These are phyloP conservation scores for Spodoptera frugiperda DNA, from an alignment of 1,140 invertebrate genomes.

Conservation along the genomic window DNA sequence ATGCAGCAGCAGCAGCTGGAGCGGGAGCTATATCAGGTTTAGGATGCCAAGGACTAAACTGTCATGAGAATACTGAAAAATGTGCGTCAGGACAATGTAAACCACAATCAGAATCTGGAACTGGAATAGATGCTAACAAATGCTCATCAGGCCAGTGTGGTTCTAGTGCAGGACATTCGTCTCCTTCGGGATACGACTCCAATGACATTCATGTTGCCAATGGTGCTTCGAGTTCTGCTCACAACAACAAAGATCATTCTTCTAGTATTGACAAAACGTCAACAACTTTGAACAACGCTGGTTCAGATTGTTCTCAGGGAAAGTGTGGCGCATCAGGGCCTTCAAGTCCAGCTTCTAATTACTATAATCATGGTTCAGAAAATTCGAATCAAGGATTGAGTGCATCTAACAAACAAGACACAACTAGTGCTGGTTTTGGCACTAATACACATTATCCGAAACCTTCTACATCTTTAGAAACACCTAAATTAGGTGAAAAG, in stretches of 20 bases:
- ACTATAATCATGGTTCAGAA: not conserved
- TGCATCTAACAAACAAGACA: not conserved
- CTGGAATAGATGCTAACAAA: constrained; percentile 6
- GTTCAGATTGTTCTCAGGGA: constrained; percentile 51
- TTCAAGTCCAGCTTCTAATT: not conserved
- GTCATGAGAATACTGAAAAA: constrained; percentile 44
- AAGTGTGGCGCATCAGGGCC: constrained; percentile 50
- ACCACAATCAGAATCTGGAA: constrained; percentile 2
- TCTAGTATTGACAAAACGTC: not conserved
- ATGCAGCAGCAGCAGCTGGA: constrained; percentile 54
- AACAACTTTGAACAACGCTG: not conserved
- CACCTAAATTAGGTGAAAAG: constrained; percentile 20
- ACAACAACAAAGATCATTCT: constrained; percentile 27
- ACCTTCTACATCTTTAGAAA: constrained; percentile 51
- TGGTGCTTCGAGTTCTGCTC: constrained; percentile 32
- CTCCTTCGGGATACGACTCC: constrained; percentile 26
- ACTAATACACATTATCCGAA: constrained; percentile 24
- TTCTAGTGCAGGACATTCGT: not conserved
- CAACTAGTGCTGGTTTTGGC: constrained; percentile 20
- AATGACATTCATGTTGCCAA: constrained; percentile 61
- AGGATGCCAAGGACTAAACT: constrained; percentile 41
- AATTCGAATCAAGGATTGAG: not conserved
- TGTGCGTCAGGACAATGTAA: constrained; percentile 59
- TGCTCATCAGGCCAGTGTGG: constrained; percentile 53
- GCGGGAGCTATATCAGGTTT: constrained; percentile 44